Evolutionary conservation across 2,113 vertebrate species (phyloP).

Genomic region (Arizona elegans): DNA sequence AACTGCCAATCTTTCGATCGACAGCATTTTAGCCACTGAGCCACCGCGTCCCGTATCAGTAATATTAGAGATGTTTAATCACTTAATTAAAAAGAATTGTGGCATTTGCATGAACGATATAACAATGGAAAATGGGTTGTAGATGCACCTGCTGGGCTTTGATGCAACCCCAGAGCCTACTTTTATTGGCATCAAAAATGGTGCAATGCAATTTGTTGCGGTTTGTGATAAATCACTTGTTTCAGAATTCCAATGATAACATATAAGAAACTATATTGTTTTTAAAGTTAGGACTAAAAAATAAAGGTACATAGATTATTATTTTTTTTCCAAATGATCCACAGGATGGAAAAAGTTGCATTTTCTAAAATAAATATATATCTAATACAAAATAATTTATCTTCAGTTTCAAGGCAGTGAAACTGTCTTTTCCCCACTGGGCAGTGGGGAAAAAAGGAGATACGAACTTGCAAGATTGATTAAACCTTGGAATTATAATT

Average conservation of each 20-base stretch:
- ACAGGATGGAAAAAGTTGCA: not conserved
- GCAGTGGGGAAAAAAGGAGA: slow-evolving; percentile 39
- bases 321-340: not conserved
- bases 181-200: not conserved
- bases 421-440: not conserved
- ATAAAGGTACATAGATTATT: not conserved
- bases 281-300: not conserved
- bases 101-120: not conserved
- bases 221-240: not conserved
- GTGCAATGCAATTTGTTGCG: not conserved
- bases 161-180: not conserved
- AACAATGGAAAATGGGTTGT: not conserved
- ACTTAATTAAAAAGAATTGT: not conserved
- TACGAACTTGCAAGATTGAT: slow-evolving; percentile 38
- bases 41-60: too few relatives aligned
- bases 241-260: not conserved
- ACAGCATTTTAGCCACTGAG: too few relatives aligned
- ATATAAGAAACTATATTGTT: not conserved
- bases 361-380: not conserved
- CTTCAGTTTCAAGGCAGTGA: not conserved
- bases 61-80: not conserved
- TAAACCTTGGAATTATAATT: not conserved
- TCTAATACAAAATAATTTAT: not conserved
- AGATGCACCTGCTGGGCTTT: not conserved
- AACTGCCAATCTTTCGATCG: too few relatives aligned